Evolutionary conservation across 2,888 invertebrate species (phyloP).

Genomic region (Arrhopalites spinosus): DNA sequence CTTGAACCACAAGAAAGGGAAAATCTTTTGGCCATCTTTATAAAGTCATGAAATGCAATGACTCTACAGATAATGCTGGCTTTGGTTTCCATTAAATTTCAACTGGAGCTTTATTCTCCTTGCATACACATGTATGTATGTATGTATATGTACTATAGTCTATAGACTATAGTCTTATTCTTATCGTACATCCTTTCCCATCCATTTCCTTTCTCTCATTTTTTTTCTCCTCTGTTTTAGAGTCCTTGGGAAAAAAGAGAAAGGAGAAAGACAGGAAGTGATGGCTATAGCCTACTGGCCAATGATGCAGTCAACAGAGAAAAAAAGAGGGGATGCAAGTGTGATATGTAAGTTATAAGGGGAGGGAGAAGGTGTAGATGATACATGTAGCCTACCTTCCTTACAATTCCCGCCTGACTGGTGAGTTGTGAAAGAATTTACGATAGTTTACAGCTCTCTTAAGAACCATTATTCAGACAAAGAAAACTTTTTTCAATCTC

Average conservation of each 20-base stretch:
- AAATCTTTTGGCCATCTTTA: too few species aligned
- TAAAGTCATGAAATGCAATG: too few species aligned
- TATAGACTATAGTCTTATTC: too few species aligned
- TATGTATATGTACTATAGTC: too few species aligned
- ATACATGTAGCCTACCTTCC: conserved; percentile 19
- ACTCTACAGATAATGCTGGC: too few species aligned
- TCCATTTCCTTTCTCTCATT: background rate
- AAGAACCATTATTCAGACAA: conserved; percentile 49
- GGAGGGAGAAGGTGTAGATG: background rate
- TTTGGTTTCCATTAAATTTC: too few species aligned
- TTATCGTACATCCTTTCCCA: background rate
- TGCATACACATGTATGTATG: too few species aligned
- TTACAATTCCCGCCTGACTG: conserved; percentile 45
- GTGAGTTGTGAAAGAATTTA: conserved; percentile 50
- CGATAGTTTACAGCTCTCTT: conserved; percentile 51
- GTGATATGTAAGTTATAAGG: background rate
- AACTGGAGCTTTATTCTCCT: too few species aligned
- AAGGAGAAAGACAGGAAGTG: background rate
- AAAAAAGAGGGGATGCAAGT: conserved; percentile 23
- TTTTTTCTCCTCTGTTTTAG: background rate
- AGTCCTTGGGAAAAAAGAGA: background rate
- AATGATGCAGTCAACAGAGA: conserved; percentile 7
- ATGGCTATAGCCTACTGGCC: background rate
- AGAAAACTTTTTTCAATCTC: conserved; percentile 46
- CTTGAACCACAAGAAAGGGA: too few species aligned